A percentile compares a stretch with the other conserved stretches of the same genome.
phyloP scores from a whole-genome alignment of 1,140 invertebrate species.

The Sinonovacula constricta region DNA sequence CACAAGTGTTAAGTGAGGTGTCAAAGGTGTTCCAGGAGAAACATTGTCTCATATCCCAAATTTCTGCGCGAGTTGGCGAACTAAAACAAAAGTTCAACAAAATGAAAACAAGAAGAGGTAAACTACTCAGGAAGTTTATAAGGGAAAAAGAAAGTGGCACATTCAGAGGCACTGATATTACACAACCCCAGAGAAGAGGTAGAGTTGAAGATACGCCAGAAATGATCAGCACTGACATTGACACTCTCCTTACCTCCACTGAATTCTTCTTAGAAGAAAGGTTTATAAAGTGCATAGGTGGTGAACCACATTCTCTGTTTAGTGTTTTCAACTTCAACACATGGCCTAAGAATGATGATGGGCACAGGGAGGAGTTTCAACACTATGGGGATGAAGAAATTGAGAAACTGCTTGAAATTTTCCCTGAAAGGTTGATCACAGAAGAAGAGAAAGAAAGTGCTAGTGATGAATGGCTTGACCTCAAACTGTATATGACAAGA shows the following conservation, averaged over 20 bases:
- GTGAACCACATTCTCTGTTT: slow-evolving; percentile 29
- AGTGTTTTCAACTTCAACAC: slow-evolving; percentile 29
- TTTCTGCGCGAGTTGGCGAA: too few species aligned
- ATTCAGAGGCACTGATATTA: background rate
- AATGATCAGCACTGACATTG: slow-evolving; percentile 12
- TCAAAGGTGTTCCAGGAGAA: too few species aligned
- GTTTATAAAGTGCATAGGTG: slow-evolving; percentile 16
- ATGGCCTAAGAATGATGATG: slow-evolving; percentile 14
- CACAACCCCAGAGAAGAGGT: background rate
- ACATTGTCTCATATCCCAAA: too few species aligned
- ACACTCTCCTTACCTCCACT: background rate
- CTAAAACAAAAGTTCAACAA: too few species aligned
- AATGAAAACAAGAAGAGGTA: slow-evolving; percentile 10
- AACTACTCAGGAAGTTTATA: slow-evolving; percentile 6
- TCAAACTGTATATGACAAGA: too few species aligned
- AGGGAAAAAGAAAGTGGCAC: slow-evolving; percentile 7
- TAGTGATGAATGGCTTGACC: slow-evolving; percentile 3
- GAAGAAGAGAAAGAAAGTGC: slow-evolving; percentile 3
- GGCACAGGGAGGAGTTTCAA: slow-evolving; percentile 2
- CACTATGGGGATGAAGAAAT: slow-evolving; percentile 19
- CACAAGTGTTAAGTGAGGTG: too few species aligned
- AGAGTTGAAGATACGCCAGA: background rate
- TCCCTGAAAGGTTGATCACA: background rate
- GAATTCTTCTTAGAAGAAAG: slow-evolving; percentile 22
- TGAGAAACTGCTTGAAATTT: background rate